These are phyloP conservation scores for Shinisaurus crocodilurus DNA, from an alignment of 2,113 vertebrate species.

Conservation along the genomic window DNA sequence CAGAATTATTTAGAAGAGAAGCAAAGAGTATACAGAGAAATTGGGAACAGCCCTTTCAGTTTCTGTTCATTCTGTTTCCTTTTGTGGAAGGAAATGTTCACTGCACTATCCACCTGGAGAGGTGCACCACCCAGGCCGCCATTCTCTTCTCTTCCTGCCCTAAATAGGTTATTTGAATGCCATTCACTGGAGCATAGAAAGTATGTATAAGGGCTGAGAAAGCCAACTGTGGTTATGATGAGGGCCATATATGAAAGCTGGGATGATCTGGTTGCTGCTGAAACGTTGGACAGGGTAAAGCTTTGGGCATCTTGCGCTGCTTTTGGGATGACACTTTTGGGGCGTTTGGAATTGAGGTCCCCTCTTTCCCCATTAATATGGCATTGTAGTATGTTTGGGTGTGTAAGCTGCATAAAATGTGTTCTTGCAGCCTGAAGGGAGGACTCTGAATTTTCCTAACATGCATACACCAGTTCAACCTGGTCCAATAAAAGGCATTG, in stretches of 20 bases:
- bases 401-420: neutral
- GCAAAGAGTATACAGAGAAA: conserved; percentile 58
- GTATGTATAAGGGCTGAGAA: neutral
- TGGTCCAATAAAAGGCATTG: neutral
- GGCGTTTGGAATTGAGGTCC: neutral
- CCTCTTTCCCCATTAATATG: neutral
- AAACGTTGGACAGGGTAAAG: neutral
- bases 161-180: neutral
- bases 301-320: neutral
- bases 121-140: neutral
- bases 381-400: neutral
- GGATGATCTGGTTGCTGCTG: neutral
- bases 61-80: neutral
- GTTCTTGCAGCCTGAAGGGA: neutral
- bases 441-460: neutral
- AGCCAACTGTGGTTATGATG: neutral
- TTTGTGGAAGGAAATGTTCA: neutral
- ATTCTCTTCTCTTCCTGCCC: neutral
- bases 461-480: neutral
- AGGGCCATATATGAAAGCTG: neutral
- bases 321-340: neutral
- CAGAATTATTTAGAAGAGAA: conserved; percentile 60
- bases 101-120: neutral
- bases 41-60: conserved; percentile 32
- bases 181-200: neutral